These are phyloP conservation scores for Autographa gamma DNA, from an alignment of 2,888 invertebrate genomes.

Conservation along the genomic window DNA sequence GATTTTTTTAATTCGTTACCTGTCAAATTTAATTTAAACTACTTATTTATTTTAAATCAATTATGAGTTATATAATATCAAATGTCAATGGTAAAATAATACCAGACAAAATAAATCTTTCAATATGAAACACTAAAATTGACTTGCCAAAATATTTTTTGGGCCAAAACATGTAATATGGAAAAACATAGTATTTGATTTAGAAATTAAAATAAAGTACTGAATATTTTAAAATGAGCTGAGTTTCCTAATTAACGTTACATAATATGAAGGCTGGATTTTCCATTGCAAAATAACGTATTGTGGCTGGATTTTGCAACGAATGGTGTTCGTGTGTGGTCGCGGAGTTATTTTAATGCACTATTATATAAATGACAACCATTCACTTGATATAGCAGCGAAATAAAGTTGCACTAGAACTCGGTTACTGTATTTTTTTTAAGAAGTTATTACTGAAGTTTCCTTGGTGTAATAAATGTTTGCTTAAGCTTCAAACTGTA, in stretches of 20 bases:
- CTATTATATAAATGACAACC: slow-evolving; percentile 30
- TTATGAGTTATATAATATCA: not conserved
- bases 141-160: not conserved
- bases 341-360: slow-evolving; percentile 27
- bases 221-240: slow-evolving; percentile 41
- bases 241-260: slow-evolving; percentile 39
- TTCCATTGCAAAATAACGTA: slow-evolving; percentile 23
- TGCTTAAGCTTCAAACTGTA: too few relatives aligned
- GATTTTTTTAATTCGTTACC: too few relatives aligned
- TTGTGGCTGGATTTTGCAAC: slow-evolving; percentile 34
- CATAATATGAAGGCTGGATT: slow-evolving; percentile 22
- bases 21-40: too few relatives aligned
- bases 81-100: not conserved
- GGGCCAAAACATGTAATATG: not conserved
- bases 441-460: too few relatives aligned
- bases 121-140: not conserved
- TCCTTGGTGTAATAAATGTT: too few relatives aligned
- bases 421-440: too few relatives aligned
- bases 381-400: slow-evolving; percentile 2
- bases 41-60: too few relatives aligned
- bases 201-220: not conserved
- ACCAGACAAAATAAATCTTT: not conserved
- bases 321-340: slow-evolving; percentile 37
- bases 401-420: not conserved
- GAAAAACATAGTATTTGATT: not conserved